Percentiles rank a stretch among this genome's conserved stretches.
Evolutionary conservation across 1,140 invertebrate species (phyloP).

Genomic region (Solen grandis): DNA sequence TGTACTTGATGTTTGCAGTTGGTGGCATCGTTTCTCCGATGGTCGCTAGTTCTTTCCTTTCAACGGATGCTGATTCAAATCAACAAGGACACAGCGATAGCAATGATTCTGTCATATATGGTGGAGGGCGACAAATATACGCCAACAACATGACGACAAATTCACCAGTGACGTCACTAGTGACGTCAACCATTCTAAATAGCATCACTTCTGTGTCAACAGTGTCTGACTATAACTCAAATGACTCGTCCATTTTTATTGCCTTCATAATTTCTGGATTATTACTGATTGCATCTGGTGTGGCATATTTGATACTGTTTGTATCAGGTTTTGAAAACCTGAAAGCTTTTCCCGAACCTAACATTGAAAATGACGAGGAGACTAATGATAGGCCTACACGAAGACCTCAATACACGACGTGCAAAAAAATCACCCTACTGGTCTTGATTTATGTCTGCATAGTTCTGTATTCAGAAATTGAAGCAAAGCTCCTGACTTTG

Average conservation of each 20-base stretch:
- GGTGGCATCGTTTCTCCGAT: constrained; percentile 56
- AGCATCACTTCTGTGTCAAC: too few species aligned
- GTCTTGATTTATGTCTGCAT: neutral
- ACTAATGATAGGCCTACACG: neutral
- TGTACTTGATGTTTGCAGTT: constrained; percentile 45
- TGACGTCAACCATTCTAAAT: too few species aligned
- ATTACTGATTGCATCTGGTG: neutral
- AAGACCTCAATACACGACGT: neutral
- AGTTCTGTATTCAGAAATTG: neutral
- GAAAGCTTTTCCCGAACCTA: neutral
- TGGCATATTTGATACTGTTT: neutral
- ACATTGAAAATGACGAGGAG: neutral
- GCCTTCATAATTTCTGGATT: constrained; percentile 11
- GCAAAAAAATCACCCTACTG: neutral
- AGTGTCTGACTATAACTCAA: too few species aligned
- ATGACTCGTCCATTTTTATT: too few species aligned
- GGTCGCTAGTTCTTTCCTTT: constrained; percentile 40
- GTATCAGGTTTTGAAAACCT: neutral
- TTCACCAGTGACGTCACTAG: too few species aligned
- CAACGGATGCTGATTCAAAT: neutral
- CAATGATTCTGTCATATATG: neutral
- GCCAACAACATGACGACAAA: too few species aligned
- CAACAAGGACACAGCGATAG: neutral
- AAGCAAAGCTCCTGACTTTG: neutral
- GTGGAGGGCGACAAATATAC: constrained; percentile 2